A percentile compares a stretch with the other conserved stretches of the same genome.
Conservation (phyloP, 2,888 invertebrate genomes). For the Agriopis aurantiaria region DNA sequence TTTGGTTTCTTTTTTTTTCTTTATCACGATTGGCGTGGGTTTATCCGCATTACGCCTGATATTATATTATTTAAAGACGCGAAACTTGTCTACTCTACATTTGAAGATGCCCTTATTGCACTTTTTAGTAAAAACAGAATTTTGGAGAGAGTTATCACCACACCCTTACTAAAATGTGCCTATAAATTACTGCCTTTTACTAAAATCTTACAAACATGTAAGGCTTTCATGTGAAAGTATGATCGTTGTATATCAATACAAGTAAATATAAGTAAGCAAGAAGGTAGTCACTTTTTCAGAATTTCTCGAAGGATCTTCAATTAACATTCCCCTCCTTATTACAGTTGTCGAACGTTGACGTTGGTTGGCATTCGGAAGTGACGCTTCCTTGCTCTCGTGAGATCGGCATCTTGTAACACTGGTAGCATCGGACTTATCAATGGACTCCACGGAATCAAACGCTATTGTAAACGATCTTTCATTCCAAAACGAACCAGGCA, state of each 20-base stretch:
- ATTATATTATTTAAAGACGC: no score
- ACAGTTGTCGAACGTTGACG: slow-evolving; percentile 38
- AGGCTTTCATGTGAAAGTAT: neutral
- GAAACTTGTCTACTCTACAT: no score
- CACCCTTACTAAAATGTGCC: no score
- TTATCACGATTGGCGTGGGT: neutral
- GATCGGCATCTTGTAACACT: slow-evolving; percentile 81
- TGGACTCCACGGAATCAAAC: slow-evolving; percentile 84
- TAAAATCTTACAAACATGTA: neutral
- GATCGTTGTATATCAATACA: neutral
- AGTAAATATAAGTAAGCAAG: neutral
- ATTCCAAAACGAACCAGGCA: slow-evolving; percentile 73
- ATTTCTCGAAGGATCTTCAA: slow-evolving; percentile 43
- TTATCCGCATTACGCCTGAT: no score
- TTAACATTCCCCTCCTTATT: slow-evolving; percentile 45
- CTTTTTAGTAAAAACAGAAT: no score
- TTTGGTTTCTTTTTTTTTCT: neutral
- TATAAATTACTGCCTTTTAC: no score
- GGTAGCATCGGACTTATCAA: slow-evolving; percentile 85
- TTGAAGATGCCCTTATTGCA: no score
- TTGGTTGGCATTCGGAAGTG: slow-evolving; percentile 48
- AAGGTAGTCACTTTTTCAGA: slow-evolving; percentile 8
- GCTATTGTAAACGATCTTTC: slow-evolving; percentile 81
- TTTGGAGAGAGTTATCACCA: no score
- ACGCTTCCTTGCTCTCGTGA: slow-evolving; percentile 65